A percentile compares a stretch with the other conserved stretches of the same genome.
These are phyloP conservation scores for Pocillopora damicornis DNA, from an alignment of 64 coral and sea anemone genomes.

Conservation along the genomic window DNA sequence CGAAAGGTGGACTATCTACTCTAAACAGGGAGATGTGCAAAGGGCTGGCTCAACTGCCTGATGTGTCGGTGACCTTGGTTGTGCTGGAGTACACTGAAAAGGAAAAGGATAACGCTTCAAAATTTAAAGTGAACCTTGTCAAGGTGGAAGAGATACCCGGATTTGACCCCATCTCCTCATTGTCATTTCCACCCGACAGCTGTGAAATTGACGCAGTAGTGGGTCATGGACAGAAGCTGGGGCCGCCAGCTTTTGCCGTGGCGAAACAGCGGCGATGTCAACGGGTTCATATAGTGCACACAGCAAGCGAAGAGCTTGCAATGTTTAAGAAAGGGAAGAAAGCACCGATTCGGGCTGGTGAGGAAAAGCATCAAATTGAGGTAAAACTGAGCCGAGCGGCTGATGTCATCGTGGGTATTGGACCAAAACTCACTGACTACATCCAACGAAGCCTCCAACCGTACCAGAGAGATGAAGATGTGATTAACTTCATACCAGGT, in stretches of 20 bases:
- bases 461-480: neutral
- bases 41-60: neutral
- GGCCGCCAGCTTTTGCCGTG: neutral
- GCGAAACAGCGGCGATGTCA: neutral
- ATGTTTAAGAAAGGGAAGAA: neutral
- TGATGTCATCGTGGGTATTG: neutral
- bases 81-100: neutral
- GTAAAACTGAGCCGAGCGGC: neutral
- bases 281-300: conserved; percentile 4
- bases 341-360: neutral
- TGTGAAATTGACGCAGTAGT: neutral
- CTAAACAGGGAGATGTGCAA: conserved; percentile 7
- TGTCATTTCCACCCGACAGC: neutral
- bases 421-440: neutral
- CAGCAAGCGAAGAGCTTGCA: conserved; percentile 1
- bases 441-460: neutral
- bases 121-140: neutral
- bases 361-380: neutral
- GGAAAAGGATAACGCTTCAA: neutral
- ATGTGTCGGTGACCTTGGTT: neutral
- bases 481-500: neutral
- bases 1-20: neutral
- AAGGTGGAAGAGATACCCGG: neutral
- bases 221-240: neutral
- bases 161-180: neutral